phyloP scores from a whole-genome alignment of 2,797 vertebrate genomes.

The Myotis pilosus region DNA sequence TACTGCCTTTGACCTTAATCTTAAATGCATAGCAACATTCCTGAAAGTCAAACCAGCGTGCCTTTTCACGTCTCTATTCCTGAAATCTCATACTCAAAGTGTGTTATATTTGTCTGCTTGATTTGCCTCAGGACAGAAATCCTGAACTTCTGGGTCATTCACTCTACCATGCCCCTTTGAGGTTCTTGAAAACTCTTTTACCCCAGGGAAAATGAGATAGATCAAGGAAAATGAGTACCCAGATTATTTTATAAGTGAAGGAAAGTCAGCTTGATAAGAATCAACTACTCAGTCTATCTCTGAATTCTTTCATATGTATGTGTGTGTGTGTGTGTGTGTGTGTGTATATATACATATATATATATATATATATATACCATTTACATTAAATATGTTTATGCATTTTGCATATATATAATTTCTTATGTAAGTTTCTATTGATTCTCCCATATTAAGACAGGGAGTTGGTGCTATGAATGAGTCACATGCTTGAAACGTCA shows the following conservation, averaged over 20 bases:
- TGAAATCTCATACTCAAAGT: constrained; percentile 63
- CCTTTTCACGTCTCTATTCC: constrained; percentile 47
- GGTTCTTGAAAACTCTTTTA: constrained; percentile 4
- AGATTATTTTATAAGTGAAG: constrained; percentile 39
- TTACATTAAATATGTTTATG: neutral
- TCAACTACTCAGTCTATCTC: neutral
- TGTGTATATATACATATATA: neutral
- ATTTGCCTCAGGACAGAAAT: constrained; percentile 55
- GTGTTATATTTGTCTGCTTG: constrained; percentile 33
- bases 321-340: neutral
- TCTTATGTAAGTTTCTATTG: neutral
- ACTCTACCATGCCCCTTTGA: neutral
- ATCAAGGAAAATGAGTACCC: constrained; percentile 15
- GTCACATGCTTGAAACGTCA: neutral
- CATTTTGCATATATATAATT: neutral
- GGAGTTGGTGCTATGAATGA: neutral
- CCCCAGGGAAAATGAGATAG: neutral
- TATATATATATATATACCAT: too few relatives aligned
- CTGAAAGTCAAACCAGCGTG: constrained; percentile 65
- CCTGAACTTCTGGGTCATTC: neutral
- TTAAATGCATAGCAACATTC: constrained; percentile 57
- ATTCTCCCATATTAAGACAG: neutral
- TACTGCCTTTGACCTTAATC: constrained; percentile 48
- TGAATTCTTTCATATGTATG: neutral
- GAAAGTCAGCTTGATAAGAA: neutral